Evolutionary conservation across 2,888 invertebrate genomes (phyloP).

Genomic region (Amblyjoppa proteus): DNA sequence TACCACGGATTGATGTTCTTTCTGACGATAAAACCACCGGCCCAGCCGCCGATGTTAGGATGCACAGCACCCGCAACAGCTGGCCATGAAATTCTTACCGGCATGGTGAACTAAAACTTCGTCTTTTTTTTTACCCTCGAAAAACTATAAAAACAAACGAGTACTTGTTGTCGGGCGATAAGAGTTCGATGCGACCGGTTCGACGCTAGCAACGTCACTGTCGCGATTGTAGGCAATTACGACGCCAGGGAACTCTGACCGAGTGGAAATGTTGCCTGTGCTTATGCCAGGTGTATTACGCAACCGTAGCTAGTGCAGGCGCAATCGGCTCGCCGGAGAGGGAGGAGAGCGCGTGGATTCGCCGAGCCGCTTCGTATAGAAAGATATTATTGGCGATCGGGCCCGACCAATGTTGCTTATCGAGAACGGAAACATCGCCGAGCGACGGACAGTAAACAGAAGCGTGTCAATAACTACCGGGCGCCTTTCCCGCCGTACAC

Average conservation of each 20-base stretch:
- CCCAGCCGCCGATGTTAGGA: slow-evolving; percentile 91
- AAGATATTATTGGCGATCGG: slow-evolving; percentile 4
- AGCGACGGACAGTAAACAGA: slow-evolving; percentile 9
- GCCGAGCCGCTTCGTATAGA: not conserved
- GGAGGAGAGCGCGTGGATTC: not conserved
- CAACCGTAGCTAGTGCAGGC: not conserved
- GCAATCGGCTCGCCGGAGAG: not conserved
- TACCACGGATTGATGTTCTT: slow-evolving; percentile 91
- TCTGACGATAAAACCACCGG: slow-evolving; percentile 88
- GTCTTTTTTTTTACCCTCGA: not conserved
- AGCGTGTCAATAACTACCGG: not conserved
- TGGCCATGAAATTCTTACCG: slow-evolving; percentile 76
- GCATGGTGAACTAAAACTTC: slow-evolving; percentile 68
- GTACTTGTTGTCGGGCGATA: not conserved
- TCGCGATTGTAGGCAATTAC: not conserved
- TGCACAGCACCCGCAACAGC: slow-evolving; percentile 82
- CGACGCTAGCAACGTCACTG: slow-evolving; percentile 55
- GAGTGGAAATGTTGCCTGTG: slow-evolving; percentile 20
- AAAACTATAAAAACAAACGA: not conserved
- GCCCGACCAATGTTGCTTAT: not conserved
- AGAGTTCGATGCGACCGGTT: slow-evolving; percentile 15
- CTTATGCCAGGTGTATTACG: slow-evolving; percentile 48
- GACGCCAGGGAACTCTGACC: slow-evolving; percentile 6
- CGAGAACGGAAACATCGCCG: not conserved
- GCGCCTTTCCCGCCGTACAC: not conserved